Conservation (phyloP, 2,888 invertebrate genomes). For the Eupithecia subumbrata region DNA sequence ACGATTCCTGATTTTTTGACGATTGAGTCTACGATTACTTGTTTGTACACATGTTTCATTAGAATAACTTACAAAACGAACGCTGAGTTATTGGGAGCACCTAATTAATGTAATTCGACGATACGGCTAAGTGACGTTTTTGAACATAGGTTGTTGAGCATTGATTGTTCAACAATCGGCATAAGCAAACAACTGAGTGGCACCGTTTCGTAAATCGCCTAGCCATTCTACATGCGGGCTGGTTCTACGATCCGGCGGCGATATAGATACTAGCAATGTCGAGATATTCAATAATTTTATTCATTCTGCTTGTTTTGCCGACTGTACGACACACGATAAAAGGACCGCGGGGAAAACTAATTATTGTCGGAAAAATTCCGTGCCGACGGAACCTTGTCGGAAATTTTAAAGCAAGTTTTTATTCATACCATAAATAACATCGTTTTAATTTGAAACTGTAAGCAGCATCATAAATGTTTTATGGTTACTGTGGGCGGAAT, state of each 20-base stretch:
- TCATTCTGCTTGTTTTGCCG: slow-evolving; percentile 14
- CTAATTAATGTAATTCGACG: background rate
- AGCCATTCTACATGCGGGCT: background rate
- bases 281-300: background rate
- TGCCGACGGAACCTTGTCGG: slow-evolving; percentile 42
- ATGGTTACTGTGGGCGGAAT: slow-evolving; percentile 41
- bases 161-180: no score
- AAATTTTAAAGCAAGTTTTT: slow-evolving; percentile 51
- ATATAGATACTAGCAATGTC: background rate
- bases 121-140: background rate
- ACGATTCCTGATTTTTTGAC: no score
- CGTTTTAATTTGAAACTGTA: slow-evolving; percentile 44
- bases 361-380: slow-evolving; percentile 51
- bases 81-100: background rate
- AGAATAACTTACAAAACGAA: background rate
- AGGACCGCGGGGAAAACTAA: slow-evolving; percentile 50
- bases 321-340: slow-evolving; percentile 42
- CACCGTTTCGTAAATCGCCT: background rate
- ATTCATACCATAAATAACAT: slow-evolving; percentile 45
- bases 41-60: no score
- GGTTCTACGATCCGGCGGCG: background rate
- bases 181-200: background rate
- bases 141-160: background rate
- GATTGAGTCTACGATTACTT: no score
- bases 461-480: slow-evolving; percentile 45